Percentiles rank a stretch among this genome's conserved stretches.
These are phyloP conservation scores for Lophius piscatorius DNA, from an alignment of 2,113 vertebrate genomes.

Conservation along the genomic window DNA sequence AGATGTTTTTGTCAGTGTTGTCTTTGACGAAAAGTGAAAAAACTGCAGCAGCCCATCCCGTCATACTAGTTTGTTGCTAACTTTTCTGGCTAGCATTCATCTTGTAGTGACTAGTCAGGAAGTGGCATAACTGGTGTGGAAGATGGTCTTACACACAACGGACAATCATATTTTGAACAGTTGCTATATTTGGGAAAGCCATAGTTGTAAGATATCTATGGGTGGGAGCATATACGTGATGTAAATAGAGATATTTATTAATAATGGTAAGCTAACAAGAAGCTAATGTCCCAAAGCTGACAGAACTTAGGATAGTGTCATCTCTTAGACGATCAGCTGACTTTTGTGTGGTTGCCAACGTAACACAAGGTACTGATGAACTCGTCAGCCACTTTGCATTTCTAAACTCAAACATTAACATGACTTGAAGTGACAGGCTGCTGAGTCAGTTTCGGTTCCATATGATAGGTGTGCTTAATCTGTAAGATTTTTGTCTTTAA, in stretches of 20 bases:
- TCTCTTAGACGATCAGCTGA: conserved; percentile 23
- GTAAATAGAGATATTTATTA: neutral
- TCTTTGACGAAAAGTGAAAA: conserved; percentile 21
- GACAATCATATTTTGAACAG: neutral
- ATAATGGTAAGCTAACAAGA: conserved; percentile 19
- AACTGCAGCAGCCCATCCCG: conserved; percentile 67
- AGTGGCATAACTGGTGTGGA: conserved; percentile 42
- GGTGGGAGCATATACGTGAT: fast-evolving
- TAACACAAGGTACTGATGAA: neutral
- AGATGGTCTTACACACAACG: neutral
- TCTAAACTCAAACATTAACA: neutral
- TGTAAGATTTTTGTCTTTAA: neutral
- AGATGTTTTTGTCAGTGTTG: neutral
- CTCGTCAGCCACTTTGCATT: too few relatives aligned
- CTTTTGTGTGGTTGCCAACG: conserved; percentile 10
- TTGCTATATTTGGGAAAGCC: fast-evolving
- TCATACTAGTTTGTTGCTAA: conserved; percentile 70
- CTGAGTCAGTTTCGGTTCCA: neutral
- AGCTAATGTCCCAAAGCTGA: conserved; percentile 31
- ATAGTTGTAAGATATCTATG: too few relatives aligned
- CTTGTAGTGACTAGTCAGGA: conserved; percentile 51
- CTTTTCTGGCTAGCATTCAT: conserved; percentile 54
- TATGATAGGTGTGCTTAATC: neutral
- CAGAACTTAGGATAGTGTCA: conserved; percentile 25
- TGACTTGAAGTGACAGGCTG: neutral